Conservation (phyloP, 2,888 invertebrate species). For the Lycophotia porphyrea region DNA sequence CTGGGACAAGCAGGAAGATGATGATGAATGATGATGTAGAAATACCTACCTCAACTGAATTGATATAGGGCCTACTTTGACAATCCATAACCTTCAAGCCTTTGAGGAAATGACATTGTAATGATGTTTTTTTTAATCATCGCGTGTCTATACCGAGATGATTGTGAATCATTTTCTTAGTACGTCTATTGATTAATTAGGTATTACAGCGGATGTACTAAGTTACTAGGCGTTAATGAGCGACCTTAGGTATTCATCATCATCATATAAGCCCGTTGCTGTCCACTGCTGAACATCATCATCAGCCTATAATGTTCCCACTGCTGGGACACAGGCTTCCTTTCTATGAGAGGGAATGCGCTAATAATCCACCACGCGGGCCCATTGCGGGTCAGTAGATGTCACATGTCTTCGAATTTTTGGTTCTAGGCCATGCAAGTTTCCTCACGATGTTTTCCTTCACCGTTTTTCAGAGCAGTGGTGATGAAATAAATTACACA, state of each 20-base stretch:
- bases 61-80: too few species aligned
- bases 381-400: neutral
- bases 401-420: neutral
- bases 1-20: too few species aligned
- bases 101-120: conserved; percentile 16
- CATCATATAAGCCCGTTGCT: too few species aligned
- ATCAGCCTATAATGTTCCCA: too few species aligned
- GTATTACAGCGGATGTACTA: conserved; percentile 4
- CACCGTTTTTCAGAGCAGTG: too few species aligned
- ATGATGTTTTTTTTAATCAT: neutral
- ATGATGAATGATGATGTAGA: neutral
- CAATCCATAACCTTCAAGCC: neutral
- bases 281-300: too few species aligned
- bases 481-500: too few species aligned
- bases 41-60: neutral
- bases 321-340: too few species aligned
- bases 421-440: too few species aligned
- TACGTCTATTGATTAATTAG: conserved; percentile 18
- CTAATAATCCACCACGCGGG: neutral
- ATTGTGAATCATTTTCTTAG: conserved; percentile 8
- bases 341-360: too few species aligned
- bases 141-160: conserved; percentile 5
- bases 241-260: conserved; percentile 1
- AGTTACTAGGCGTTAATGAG: neutral
- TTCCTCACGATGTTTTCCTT: too few species aligned